These are phyloP conservation scores for Thripadectes ignobilis DNA, from an alignment of 2,797 vertebrate genomes.

Conservation along the genomic window DNA sequence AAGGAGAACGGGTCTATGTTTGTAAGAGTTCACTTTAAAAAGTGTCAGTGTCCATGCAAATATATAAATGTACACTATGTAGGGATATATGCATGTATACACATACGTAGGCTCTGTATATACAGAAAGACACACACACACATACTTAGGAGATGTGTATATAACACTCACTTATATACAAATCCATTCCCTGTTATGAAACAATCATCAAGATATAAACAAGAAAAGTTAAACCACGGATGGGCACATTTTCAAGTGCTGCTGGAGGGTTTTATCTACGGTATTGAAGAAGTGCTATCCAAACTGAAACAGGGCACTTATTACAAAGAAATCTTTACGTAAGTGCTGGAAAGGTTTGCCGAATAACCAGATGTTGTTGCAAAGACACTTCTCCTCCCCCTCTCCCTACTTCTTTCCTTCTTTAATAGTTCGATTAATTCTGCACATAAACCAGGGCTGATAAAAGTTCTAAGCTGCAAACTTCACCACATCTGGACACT, in stretches of 20 bases:
- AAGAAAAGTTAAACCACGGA: slow-evolving; percentile 12
- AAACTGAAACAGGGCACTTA: slow-evolving; percentile 43
- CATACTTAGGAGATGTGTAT: slow-evolving; percentile 49
- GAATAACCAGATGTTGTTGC: slow-evolving; percentile 60
- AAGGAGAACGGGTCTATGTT: not conserved
- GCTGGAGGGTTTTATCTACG: slow-evolving; percentile 41
- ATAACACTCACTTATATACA: slow-evolving; percentile 34
- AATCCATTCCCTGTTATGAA: slow-evolving; percentile 46
- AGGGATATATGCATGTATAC: slow-evolving; percentile 1
- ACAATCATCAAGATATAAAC: slow-evolving; percentile 63
- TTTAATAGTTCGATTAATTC: slow-evolving; percentile 56
- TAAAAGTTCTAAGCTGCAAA: slow-evolving; percentile 46
- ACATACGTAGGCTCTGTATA: not conserved
- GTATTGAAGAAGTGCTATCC: slow-evolving; percentile 51
- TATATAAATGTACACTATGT: slow-evolving; percentile 8
- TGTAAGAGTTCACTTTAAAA: not conserved
- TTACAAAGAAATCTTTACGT: slow-evolving; percentile 61
- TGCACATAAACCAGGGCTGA: not conserved
- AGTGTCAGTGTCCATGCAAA: not conserved
- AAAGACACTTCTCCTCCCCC: slow-evolving; percentile 49
- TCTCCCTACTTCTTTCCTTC: slow-evolving; percentile 24
- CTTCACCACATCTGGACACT: slow-evolving; percentile 54
- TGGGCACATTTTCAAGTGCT: slow-evolving; percentile 43
- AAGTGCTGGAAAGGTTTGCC: slow-evolving; percentile 41
- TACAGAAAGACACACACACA: slow-evolving; percentile 26